Conservation (phyloP, 1,140 invertebrate genomes). For the Aporrectodea caliginosa region DNA sequence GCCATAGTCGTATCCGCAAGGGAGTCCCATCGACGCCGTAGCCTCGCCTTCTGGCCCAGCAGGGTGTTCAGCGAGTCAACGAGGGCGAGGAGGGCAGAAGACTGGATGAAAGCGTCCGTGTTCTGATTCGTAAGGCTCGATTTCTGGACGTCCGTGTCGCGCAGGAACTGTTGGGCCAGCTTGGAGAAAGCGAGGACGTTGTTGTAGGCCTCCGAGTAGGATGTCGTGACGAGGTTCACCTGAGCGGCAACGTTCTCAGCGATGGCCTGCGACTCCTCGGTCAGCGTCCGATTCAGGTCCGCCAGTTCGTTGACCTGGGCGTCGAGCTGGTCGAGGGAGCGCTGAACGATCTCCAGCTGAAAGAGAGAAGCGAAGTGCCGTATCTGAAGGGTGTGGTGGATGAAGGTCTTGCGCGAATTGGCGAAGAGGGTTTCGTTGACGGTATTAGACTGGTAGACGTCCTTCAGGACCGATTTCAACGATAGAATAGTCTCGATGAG, state of each 20-base stretch:
- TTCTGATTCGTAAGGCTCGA: not conserved
- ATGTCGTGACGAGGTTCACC: not conserved
- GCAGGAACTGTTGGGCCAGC: constrained; percentile 6
- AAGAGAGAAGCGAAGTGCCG: constrained; percentile 17
- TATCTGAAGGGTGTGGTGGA: constrained; percentile 11
- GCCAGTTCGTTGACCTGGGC: constrained; percentile 8
- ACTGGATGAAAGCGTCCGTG: not conserved
- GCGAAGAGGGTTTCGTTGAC: constrained; percentile 17
- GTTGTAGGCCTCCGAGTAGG: constrained; percentile 1
- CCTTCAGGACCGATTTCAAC: constrained; percentile 21
- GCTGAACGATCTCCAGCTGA: constrained; percentile 14
- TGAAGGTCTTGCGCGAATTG: constrained; percentile 9
- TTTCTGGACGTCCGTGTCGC: not conserved
- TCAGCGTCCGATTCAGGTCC: constrained; percentile 21
- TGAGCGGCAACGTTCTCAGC: not conserved
- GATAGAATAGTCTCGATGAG: constrained; percentile 19
- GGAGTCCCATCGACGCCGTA: not conserved
- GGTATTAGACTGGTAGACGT: constrained; percentile 4
- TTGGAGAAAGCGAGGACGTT: constrained; percentile 11
- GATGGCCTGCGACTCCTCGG: not conserved
- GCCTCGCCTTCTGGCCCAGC: not conserved
- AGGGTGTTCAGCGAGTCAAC: not conserved
- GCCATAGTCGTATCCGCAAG: not conserved
- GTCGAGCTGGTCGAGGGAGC: constrained; percentile 6
- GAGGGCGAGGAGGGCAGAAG: not conserved